Conservation (phyloP, 2,797 vertebrate genomes). For the Sebastes kiyomatsui region DNA sequence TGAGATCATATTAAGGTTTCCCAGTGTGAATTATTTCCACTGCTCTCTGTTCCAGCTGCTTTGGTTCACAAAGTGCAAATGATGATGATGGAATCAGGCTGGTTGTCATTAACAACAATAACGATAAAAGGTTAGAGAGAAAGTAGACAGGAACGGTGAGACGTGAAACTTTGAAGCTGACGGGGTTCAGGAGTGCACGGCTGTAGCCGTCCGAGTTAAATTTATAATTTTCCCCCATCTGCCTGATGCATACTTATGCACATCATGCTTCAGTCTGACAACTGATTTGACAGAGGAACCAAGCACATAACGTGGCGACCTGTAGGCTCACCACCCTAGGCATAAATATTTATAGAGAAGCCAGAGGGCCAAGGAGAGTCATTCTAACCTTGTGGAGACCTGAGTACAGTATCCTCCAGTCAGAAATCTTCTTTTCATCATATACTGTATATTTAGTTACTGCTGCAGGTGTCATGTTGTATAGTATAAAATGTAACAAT, state of each 20-base stretch:
- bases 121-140: conserved; percentile 5
- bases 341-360: conserved; percentile 75
- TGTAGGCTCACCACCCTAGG: conserved; percentile 57
- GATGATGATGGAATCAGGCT: not conserved
- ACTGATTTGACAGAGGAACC: conserved; percentile 73
- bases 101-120: conserved; percentile 12
- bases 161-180: conserved; percentile 29
- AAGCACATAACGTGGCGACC: conserved; percentile 59
- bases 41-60: not conserved
- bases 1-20: conserved; percentile 18
- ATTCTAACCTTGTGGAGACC: conserved; percentile 64
- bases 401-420: conserved; percentile 29
- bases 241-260: conserved; percentile 69
- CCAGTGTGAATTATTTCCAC: not conserved
- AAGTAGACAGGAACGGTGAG: conserved; percentile 5
- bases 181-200: conserved; percentile 47
- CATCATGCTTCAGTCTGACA: conserved; percentile 68
- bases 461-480: conserved; percentile 16
- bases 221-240: conserved; percentile 64
- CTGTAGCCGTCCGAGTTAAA: conserved; percentile 49
- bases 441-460: conserved; percentile 2
- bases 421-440: conserved; percentile 30
- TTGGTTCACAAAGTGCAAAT: not conserved
- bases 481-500: not conserved
- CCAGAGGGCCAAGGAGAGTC: conserved; percentile 69